Evolutionary conservation across 2,888 invertebrate genomes (phyloP).

Genomic region (Ellobium chinense): DNA sequence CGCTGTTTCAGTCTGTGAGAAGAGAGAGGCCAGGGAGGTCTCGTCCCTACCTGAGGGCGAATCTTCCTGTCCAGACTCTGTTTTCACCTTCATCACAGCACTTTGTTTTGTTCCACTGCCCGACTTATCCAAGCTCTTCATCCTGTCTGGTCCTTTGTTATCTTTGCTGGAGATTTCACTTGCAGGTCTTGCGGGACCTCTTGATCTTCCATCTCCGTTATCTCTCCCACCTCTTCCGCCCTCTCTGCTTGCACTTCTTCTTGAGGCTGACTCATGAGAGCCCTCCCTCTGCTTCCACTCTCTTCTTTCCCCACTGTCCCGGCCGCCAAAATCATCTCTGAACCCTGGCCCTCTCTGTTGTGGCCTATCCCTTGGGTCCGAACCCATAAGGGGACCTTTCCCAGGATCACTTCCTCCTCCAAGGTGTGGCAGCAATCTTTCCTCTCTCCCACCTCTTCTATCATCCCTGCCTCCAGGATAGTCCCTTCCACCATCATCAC

Average conservation of each 20-base stretch:
- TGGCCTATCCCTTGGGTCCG: constrained; percentile 15
- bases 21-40: constrained; percentile 35
- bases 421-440: not conserved
- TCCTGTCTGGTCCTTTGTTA: not conserved
- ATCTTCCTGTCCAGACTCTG: constrained; percentile 23
- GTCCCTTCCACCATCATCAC: constrained; percentile 20
- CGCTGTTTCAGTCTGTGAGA: constrained; percentile 35
- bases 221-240: not conserved
- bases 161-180: constrained; percentile 1
- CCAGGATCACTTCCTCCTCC: not conserved
- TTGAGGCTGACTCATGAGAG: not conserved
- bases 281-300: constrained; percentile 38
- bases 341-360: constrained; percentile 24
- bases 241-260: not conserved
- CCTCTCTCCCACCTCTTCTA: constrained; percentile 6
- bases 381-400: not conserved
- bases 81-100: not conserved
- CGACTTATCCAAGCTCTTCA: not conserved
- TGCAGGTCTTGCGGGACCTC: not conserved
- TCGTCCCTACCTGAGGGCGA: constrained; percentile 37
- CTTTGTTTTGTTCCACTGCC: not conserved
- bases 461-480: constrained; percentile 25
- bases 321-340: constrained; percentile 1
- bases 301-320: constrained; percentile 11
- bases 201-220: not conserved